These are phyloP conservation scores for Amaurobius ferox DNA, from an alignment of 2,888 invertebrate genomes.

Conservation along the genomic window DNA sequence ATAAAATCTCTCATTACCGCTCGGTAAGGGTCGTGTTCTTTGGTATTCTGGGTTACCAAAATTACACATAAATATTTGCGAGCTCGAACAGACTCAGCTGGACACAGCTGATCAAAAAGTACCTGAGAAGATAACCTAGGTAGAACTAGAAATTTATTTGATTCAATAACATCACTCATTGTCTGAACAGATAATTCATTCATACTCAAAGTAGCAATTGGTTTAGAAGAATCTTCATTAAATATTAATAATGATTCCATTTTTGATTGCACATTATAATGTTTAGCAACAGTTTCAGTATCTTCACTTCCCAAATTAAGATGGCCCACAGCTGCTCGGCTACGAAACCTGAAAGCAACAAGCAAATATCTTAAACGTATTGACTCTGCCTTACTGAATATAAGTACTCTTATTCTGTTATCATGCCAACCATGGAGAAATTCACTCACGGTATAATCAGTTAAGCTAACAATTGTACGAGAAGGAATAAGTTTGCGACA, in stretches of 20 bases:
- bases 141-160: constrained; percentile 90
- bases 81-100: constrained; percentile 89
- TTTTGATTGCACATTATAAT: constrained; percentile 85
- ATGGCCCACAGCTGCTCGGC: constrained; percentile 91
- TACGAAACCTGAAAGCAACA: constrained; percentile 90
- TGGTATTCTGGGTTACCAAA: constrained; percentile 82
- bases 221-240: constrained; percentile 88
- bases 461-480: constrained; percentile 84
- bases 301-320: constrained; percentile 75
- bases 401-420: constrained; percentile 91
- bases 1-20: constrained; percentile 85
- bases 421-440: constrained; percentile 92
- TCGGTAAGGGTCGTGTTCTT: constrained; percentile 82
- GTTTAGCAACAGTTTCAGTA: constrained; percentile 75
- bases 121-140: constrained; percentile 95
- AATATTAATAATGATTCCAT: constrained; percentile 90
- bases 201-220: constrained; percentile 92
- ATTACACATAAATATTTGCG: constrained; percentile 87
- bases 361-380: constrained; percentile 91
- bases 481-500: constrained; percentile 91
- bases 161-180: constrained; percentile 90
- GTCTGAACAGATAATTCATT: constrained; percentile 92
- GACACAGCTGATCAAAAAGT: constrained; percentile 89
- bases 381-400: constrained; percentile 84
- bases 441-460: constrained; percentile 84